Percentiles rank a stretch among this genome's conserved stretches.
Evolutionary conservation across 2,797 vertebrate species (phyloP).

Genomic region (Okamejei kenojei): DNA sequence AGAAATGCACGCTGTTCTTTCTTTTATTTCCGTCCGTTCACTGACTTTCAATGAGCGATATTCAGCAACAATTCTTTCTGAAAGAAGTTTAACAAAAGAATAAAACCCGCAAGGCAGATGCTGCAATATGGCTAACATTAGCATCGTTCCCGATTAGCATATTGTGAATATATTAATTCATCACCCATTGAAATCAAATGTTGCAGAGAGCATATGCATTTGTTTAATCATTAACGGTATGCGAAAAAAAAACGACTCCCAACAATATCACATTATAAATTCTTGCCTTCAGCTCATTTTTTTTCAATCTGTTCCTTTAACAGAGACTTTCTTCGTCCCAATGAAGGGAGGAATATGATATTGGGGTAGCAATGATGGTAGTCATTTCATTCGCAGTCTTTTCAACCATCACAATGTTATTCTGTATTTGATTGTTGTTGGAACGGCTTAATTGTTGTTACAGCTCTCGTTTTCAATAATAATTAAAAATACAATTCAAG

Average conservation of each 20-base stretch:
- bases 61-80: background rate
- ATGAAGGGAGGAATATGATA: background rate
- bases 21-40: background rate
- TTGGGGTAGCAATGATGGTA: too few relatives aligned
- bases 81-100: background rate
- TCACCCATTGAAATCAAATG: background rate
- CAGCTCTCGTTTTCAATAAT: background rate
- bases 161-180: background rate
- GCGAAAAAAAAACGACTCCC: background rate
- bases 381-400: background rate
- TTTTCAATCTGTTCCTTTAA: background rate
- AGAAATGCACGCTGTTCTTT: too few relatives aligned
- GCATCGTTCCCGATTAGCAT: background rate
- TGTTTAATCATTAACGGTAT: background rate
- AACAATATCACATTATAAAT: background rate
- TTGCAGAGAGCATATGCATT: background rate
- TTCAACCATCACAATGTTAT: background rate
- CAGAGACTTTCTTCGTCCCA: background rate
- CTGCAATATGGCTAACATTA: background rate
- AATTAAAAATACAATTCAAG: background rate
- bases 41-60: background rate
- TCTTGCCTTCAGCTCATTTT: background rate
- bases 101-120: background rate
- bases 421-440: background rate
- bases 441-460: background rate